These are phyloP conservation scores for Erpornis zantholeuca DNA, from an alignment of 2,113 vertebrate genomes.

Conservation along the genomic window DNA sequence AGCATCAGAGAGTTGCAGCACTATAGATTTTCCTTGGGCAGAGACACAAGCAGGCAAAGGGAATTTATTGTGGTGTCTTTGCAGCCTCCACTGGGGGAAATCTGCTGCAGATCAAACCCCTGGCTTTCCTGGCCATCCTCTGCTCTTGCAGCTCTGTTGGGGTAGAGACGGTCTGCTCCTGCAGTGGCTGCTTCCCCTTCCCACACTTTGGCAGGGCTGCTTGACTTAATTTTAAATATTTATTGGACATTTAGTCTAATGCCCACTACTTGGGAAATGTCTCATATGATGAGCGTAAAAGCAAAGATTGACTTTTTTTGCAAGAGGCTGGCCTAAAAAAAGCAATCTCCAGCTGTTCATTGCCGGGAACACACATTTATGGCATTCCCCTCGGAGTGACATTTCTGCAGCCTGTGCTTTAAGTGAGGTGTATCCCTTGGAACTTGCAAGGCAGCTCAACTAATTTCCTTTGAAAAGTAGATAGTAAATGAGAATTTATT, in stretches of 20 bases:
- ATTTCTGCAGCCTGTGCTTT: background rate
- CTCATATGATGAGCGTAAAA: background rate
- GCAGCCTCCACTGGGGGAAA: background rate
- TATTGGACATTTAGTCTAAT: background rate
- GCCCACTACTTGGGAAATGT: background rate
- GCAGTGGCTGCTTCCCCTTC: background rate
- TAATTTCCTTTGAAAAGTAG: background rate
- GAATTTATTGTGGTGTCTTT: background rate
- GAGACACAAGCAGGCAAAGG: background rate
- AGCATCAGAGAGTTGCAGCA: background rate
- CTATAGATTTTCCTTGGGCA: background rate
- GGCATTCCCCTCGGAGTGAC: background rate
- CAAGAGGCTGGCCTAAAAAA: background rate
- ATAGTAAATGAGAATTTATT: background rate
- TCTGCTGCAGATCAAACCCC: background rate
- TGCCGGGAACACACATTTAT: background rate
- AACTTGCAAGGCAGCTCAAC: background rate
- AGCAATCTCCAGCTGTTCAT: background rate
- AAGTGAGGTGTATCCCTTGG: background rate
- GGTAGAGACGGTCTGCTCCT: background rate
- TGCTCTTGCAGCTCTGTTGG: fast-evolving
- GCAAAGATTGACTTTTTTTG: background rate
- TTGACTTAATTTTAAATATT: background rate
- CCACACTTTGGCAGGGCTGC: background rate
- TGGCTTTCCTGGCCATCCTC: background rate